Evolutionary conservation across 92 coral and sea anemone genomes (phyloP).

Genomic region (Siderastrea radians): DNA sequence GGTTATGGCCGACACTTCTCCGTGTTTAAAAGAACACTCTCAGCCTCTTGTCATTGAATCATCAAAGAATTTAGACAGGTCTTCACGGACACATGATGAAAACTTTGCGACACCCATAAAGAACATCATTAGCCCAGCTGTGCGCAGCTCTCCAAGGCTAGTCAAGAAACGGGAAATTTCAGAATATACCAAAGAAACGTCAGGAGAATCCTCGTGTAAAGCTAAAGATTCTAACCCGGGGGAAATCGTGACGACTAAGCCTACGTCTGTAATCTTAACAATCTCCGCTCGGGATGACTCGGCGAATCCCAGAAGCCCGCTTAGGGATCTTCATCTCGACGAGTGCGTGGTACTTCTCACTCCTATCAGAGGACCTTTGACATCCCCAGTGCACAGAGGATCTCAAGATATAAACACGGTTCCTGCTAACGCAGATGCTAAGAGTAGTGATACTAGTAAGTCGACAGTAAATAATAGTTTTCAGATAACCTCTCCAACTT

Average conservation of each 20-base stretch:
- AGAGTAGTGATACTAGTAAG: not conserved
- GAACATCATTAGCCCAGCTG: not conserved
- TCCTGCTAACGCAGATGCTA: not conserved
- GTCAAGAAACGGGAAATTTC: not conserved
- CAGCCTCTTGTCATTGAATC: not conserved
- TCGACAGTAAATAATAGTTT: not conserved
- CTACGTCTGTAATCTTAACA: not conserved
- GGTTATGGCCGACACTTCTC: not conserved
- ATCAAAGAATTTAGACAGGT: not conserved
- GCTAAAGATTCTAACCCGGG: not conserved
- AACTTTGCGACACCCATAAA: not conserved
- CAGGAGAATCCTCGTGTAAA: not conserved
- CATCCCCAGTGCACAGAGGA: slow-evolving; percentile 13
- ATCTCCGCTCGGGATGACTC: not conserved
- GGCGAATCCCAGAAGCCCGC: not conserved
- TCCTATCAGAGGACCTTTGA: slow-evolving; percentile 15
- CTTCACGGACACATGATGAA: not conserved
- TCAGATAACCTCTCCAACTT: not conserved
- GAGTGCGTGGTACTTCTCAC: slow-evolving; percentile 48
- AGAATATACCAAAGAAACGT: slow-evolving; percentile 4
- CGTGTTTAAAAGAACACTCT: not conserved
- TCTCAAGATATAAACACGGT: not conserved
- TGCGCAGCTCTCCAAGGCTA: slow-evolving; percentile 14
- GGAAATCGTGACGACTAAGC: not conserved
- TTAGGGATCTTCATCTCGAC: not conserved